phyloP scores from a whole-genome alignment of 1,140 invertebrate genomes.

The Drosophila orosa region DNA sequence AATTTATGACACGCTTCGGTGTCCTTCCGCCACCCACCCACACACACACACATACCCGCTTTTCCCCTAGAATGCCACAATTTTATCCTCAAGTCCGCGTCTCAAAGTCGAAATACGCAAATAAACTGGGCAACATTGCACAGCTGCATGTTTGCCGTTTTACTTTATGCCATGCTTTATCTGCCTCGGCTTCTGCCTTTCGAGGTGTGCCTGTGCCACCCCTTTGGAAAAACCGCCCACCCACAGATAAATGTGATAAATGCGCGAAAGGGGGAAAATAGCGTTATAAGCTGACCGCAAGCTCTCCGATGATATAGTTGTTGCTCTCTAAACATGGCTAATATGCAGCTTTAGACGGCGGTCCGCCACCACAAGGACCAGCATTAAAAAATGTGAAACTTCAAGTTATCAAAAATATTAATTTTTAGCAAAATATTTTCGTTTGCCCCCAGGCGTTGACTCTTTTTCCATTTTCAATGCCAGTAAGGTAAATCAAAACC shows the following conservation, averaged over 20 bases:
- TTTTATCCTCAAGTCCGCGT: conserved; percentile 36
- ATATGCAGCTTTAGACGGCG: conserved; percentile 28
- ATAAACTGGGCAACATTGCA: conserved; percentile 58
- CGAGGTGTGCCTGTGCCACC: conserved; percentile 46
- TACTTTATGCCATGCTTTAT: conserved; percentile 71
- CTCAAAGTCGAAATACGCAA: conserved; percentile 71
- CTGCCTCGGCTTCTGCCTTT: conserved; percentile 35
- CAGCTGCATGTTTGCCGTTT: conserved; percentile 74
- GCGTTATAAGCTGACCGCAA: conserved; percentile 78
- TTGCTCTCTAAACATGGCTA: conserved; percentile 36
- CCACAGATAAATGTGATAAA: conserved; percentile 78
- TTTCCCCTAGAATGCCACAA: neutral
- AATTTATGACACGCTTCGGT: conserved; percentile 58
- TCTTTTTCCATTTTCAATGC: neutral
- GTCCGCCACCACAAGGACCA: neutral
- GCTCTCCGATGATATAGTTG: conserved; percentile 43
- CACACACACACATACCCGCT: neutral
- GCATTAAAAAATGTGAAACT: neutral
- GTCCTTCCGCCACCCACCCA: conserved; percentile 20
- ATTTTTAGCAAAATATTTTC: conserved; percentile 1
- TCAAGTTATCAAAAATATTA: neutral
- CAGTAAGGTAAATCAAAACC: conserved; percentile 18
- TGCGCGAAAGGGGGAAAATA: conserved; percentile 71
- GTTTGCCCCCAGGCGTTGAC: neutral
- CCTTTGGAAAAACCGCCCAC: conserved; percentile 26